These are phyloP conservation scores for Bellardia bayeri DNA, from an alignment of 2,888 invertebrate genomes.

Conservation along the genomic window DNA sequence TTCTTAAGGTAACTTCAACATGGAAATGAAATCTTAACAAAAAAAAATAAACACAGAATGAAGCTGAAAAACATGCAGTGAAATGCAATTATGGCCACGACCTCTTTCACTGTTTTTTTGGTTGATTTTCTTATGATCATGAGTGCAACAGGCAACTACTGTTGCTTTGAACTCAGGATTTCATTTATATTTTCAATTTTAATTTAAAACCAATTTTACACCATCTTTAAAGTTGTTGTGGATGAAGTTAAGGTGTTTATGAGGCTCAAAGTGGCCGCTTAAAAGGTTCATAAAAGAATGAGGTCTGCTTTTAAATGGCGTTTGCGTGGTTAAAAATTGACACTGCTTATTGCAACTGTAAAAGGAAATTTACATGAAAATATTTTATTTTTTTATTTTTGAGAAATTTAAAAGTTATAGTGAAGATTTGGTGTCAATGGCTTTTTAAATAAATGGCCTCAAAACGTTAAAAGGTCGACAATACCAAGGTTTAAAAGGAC, in stretches of 20 bases:
- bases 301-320: conserved; percentile 15
- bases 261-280: conserved; percentile 35
- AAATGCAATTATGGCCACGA: conserved; percentile 64
- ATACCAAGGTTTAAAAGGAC: too few relatives aligned
- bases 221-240: conserved; percentile 13
- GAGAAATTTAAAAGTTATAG: not conserved
- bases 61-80: conserved; percentile 39
- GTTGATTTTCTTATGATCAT: conserved; percentile 33
- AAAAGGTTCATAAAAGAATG: conserved; percentile 51
- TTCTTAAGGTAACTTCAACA: conserved; percentile 31
- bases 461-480: too few relatives aligned
- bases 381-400: not conserved
- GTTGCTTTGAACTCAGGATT: conserved; percentile 56
- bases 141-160: conserved; percentile 29
- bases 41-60: not conserved
- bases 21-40: not conserved
- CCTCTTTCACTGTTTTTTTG: conserved; percentile 52
- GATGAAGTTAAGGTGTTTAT: conserved; percentile 33
- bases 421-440: too few relatives aligned
- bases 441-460: too few relatives aligned
- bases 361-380: not conserved
- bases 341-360: conserved; percentile 27
- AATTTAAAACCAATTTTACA: conserved; percentile 56
- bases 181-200: conserved; percentile 49
- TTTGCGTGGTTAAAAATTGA: not conserved